Evolutionary conservation across 2,113 vertebrate genomes (phyloP).

Genomic region (Gobius niger): DNA sequence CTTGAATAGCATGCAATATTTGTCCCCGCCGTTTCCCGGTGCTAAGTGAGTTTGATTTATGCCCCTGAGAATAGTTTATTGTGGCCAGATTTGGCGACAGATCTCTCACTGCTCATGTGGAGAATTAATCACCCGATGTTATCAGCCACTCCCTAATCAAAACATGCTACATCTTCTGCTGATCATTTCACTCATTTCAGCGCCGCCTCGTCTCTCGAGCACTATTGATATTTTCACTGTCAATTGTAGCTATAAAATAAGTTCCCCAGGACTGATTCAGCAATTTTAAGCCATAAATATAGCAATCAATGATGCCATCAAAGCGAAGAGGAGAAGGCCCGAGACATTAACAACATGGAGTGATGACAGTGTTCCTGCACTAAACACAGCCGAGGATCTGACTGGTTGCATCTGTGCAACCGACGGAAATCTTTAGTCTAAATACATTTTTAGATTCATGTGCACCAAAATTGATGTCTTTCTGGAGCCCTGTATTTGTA

Average conservation of each 20-base stretch:
- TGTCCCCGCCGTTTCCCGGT: not conserved
- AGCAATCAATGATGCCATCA: conserved; percentile 46
- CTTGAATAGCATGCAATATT: not conserved
- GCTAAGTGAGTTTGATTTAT: conserved; percentile 33
- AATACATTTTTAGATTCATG: too few species aligned
- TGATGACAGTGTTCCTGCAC: conserved; percentile 31
- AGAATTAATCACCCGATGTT: conserved; percentile 58
- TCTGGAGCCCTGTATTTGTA: too few species aligned
- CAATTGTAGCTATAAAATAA: conserved; percentile 55
- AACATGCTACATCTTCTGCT: conserved; percentile 50
- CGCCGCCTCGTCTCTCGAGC: conserved; percentile 24
- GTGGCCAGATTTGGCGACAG: conserved; percentile 24
- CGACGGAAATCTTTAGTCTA: too few species aligned
- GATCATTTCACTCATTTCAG: conserved; percentile 49
- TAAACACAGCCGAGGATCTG: not conserved
- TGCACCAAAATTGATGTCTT: too few species aligned
- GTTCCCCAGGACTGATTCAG: conserved; percentile 49
- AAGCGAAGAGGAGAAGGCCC: conserved; percentile 15
- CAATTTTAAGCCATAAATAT: conserved; percentile 50
- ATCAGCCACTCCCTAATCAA: conserved; percentile 62
- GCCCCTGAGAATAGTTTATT: conserved; percentile 33
- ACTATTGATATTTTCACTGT: conserved; percentile 54
- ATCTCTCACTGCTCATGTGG: conserved; percentile 30
- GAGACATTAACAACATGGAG: conserved; percentile 28
- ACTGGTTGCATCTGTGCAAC: too few species aligned